Conservation (phyloP, 2,797 vertebrate species). For the Pipistrellus pygmaeus region DNA sequence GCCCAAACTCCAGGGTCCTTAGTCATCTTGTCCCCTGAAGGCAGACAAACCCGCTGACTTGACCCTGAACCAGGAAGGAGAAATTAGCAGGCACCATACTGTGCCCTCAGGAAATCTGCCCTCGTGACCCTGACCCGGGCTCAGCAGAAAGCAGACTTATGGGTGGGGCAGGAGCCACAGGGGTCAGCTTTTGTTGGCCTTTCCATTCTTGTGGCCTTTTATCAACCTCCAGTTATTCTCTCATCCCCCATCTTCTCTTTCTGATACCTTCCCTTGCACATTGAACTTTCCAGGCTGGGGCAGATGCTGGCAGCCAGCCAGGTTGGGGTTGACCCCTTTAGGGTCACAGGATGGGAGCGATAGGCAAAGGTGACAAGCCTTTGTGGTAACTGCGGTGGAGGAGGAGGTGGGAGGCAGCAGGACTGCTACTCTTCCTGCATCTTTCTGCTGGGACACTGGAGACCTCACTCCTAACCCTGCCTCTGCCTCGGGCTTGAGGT, state of each 20-base stretch:
- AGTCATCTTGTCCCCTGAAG: neutral
- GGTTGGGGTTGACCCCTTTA: neutral
- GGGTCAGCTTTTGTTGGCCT: neutral
- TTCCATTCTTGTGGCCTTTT: neutral
- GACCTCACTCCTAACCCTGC: neutral
- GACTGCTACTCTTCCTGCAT: too few species aligned
- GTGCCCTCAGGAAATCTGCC: neutral
- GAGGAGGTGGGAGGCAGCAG: rapidly evolving
- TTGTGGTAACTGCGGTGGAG: neutral
- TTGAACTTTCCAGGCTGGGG: neutral
- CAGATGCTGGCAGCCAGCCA: neutral
- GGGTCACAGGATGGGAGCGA: neutral
- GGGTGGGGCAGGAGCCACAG: too few species aligned
- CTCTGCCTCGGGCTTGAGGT: neutral
- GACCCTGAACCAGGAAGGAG: too few species aligned
- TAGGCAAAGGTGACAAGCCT: neutral
- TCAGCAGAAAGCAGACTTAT: neutral
- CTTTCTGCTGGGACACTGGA: neutral
- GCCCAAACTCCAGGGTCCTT: neutral
- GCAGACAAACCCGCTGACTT: neutral
- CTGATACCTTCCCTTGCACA: neutral
- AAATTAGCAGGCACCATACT: rapidly evolving
- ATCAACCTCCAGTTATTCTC: neutral
- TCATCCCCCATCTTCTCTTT: neutral
- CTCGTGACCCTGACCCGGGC: too few species aligned